Conservation (phyloP, 2,888 invertebrate species). For the Loripinus fragilis region DNA sequence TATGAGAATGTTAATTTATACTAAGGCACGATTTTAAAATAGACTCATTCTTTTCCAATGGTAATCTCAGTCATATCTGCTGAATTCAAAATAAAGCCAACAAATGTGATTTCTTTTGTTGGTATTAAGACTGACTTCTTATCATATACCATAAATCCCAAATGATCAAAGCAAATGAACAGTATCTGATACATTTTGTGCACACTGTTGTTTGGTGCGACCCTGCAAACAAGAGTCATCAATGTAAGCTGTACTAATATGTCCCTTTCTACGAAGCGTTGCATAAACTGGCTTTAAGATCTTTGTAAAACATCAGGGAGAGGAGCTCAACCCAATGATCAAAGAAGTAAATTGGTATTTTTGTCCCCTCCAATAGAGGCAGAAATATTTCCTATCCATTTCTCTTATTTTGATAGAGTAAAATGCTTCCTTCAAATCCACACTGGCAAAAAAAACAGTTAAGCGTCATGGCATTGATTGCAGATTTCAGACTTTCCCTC, state of each 20-base stretch:
- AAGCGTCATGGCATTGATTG: too few species aligned
- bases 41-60: background rate
- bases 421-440: too few species aligned
- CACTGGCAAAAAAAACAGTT: too few species aligned
- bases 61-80: background rate
- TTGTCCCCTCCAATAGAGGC: background rate
- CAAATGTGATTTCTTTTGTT: background rate
- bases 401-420: too few species aligned
- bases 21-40: background rate
- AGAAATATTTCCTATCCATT: too few species aligned
- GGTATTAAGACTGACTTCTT: background rate
- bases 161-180: background rate
- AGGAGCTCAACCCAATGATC: background rate
- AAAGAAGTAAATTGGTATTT: background rate
- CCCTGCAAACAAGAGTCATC: background rate
- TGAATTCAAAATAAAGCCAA: background rate
- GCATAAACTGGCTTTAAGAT: background rate
- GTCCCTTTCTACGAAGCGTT: background rate
- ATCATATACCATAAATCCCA: background rate
- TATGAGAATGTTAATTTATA: background rate
- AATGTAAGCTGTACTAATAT: background rate
- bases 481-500: too few species aligned
- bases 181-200: background rate
- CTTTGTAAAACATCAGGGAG: background rate
- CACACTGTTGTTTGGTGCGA: background rate